Evolutionary conservation across 2,888 invertebrate genomes (phyloP).

Genomic region (Eretmocerus hayati): DNA sequence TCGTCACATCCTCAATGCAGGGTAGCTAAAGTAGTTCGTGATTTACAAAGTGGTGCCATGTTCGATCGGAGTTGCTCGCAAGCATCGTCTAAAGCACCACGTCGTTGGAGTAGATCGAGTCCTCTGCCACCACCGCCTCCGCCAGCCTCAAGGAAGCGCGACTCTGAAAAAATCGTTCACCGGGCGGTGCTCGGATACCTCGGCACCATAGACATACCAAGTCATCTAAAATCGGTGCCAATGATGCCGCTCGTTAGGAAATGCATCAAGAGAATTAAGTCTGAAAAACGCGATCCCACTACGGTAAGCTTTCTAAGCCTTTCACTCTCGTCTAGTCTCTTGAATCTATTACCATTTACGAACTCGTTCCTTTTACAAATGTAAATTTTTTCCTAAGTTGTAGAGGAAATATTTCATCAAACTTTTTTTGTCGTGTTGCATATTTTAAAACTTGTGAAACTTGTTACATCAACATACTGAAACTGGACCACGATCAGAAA

Average conservation of each 20-base stretch:
- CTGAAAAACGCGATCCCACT: constrained; percentile 81
- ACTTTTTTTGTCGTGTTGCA: too few relatives aligned
- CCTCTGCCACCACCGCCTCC: constrained; percentile 45
- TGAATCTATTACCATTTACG: too few relatives aligned
- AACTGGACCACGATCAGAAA: too few relatives aligned
- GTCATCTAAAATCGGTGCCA: constrained; percentile 67
- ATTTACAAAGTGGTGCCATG: constrained; percentile 50
- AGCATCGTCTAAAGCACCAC: constrained; percentile 23
- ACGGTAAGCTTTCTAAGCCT: constrained; percentile 60
- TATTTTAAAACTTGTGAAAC: too few relatives aligned
- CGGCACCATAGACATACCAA: constrained; percentile 93
- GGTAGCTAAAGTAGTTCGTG: constrained; percentile 50
- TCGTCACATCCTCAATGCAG: constrained; percentile 42
- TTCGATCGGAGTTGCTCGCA: constrained; percentile 42
- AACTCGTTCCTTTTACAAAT: too few relatives aligned
- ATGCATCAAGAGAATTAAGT: constrained; percentile 80
- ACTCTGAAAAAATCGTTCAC: constrained; percentile 57
- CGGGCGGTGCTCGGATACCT: constrained; percentile 88
- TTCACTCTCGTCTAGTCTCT: too few relatives aligned
- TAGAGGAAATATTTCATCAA: too few relatives aligned
- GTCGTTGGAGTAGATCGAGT: constrained; percentile 45
- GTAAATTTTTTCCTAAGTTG: too few relatives aligned
- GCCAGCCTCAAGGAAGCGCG: constrained; percentile 37
- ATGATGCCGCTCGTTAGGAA: constrained; percentile 72
- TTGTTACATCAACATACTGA: too few relatives aligned